A percentile compares a stretch with the other conserved stretches of the same genome.
phyloP scores from a whole-genome alignment of 2,888 invertebrate species.

The Xanthorhoe designata region DNA sequence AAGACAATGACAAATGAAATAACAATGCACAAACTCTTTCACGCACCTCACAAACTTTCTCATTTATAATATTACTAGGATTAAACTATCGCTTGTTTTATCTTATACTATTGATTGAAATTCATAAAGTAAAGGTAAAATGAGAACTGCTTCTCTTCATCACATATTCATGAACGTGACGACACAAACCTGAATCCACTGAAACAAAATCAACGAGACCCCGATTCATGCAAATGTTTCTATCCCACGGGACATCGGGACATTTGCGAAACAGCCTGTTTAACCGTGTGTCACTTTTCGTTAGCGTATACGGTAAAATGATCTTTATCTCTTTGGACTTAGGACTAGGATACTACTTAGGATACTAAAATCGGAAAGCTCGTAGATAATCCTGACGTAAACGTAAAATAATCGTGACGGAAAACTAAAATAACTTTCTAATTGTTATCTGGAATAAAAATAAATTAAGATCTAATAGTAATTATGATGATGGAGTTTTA shows the following conservation, averaged over 20 bases:
- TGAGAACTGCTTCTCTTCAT: not conserved
- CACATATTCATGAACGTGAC: constrained; percentile 9
- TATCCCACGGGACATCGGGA: constrained; percentile 22
- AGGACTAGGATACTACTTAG: too few species aligned
- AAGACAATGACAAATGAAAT: too few species aligned
- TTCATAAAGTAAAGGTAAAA: not conserved
- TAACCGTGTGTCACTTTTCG: constrained; percentile 9
- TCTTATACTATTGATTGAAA: not conserved
- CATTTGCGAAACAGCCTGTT: constrained; percentile 30
- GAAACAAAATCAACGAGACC: constrained; percentile 27
- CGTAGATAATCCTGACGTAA: too few species aligned
- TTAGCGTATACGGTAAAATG: not conserved
- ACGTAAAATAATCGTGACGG: too few species aligned
- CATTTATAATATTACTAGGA: too few species aligned
- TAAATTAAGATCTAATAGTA: too few species aligned
- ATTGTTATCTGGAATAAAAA: too few species aligned
- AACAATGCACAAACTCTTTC: too few species aligned
- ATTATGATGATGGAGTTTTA: too few species aligned
- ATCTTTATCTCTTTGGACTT: not conserved
- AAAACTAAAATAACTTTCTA: too few species aligned
- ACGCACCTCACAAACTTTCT: too few species aligned
- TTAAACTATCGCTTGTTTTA: too few species aligned
- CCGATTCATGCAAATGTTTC: constrained; percentile 31
- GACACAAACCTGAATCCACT: constrained; percentile 10
- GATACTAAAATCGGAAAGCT: not conserved